Conservation (phyloP, 2,797 vertebrate species). For the Morus bassanus region DNA sequence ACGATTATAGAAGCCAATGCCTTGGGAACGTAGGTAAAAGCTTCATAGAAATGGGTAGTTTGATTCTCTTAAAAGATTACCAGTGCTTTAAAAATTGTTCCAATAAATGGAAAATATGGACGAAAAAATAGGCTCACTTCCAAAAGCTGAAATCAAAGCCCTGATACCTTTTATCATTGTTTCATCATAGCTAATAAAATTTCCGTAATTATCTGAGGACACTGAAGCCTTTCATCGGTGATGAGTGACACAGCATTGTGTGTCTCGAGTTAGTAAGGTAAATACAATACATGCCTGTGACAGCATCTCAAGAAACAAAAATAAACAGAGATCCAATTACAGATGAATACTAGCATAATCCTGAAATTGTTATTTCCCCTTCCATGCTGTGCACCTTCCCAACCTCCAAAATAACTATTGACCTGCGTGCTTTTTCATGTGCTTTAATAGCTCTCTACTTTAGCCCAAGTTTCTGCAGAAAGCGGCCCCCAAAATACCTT, state of each 20-base stretch:
- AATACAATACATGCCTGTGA: conserved; percentile 45
- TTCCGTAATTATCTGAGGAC: conserved; percentile 71
- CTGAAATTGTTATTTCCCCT: background rate
- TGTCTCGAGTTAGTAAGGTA: conserved; percentile 57
- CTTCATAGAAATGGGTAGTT: conserved; percentile 46
- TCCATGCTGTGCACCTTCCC: background rate
- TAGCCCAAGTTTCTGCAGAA: background rate
- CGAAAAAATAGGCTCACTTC: conserved; percentile 58
- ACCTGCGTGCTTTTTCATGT: background rate
- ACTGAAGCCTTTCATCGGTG: conserved; percentile 65
- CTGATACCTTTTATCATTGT: conserved; percentile 60
- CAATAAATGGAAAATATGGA: conserved; percentile 71
- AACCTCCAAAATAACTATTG: background rate
- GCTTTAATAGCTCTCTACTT: background rate
- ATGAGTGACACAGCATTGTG: conserved; percentile 71
- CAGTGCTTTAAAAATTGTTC: conserved; percentile 16
- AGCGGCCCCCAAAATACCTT: background rate
- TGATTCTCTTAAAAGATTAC: conserved; percentile 63
- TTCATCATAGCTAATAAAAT: conserved; percentile 74
- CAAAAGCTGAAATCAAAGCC: conserved; percentile 64
- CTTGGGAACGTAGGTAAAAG: background rate
- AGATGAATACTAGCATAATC: conserved; percentile 7
- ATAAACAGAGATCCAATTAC: conserved; percentile 44
- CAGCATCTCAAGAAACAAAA: conserved; percentile 27
- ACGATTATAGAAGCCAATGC: background rate